Conservation (phyloP, 2,888 invertebrate genomes). For the Platycheirus albimanus region DNA sequence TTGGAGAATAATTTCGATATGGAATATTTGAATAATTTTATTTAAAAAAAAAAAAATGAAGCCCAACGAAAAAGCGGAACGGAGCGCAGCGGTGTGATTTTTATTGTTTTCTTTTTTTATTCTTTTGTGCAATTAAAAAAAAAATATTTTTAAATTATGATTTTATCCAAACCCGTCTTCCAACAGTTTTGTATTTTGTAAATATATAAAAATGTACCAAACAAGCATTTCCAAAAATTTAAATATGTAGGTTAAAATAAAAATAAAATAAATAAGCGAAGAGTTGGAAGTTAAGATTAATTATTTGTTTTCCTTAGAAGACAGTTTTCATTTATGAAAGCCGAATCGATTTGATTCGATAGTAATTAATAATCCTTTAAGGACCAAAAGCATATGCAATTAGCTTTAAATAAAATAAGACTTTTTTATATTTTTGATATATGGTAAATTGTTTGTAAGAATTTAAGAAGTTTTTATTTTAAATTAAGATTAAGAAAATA, state of each 20-base stretch:
- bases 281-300: too few relatives aligned
- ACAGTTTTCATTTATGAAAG: slow-evolving; percentile 6
- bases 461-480: too few relatives aligned
- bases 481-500: too few relatives aligned
- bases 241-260: too few relatives aligned
- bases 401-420: slow-evolving; percentile 44
- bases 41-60: slow-evolving; percentile 72
- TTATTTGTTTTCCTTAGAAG: slow-evolving; percentile 56
- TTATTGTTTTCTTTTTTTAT: neutral
- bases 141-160: too few relatives aligned
- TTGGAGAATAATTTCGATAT: slow-evolving; percentile 80
- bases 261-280: too few relatives aligned
- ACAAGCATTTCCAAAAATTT: slow-evolving; percentile 10
- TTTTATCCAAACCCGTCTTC: slow-evolving; percentile 40
- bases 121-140: slow-evolving; percentile 29
- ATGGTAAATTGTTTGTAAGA: too few relatives aligned
- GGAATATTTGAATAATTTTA: slow-evolving; percentile 81
- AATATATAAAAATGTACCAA: slow-evolving; percentile 13
- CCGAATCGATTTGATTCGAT: slow-evolving; percentile 13
- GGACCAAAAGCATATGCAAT: slow-evolving; percentile 36
- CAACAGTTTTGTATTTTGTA: slow-evolving; percentile 24
- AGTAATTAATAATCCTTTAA: slow-evolving; percentile 63
- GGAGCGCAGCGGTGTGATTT: slow-evolving; percentile 1
- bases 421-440: slow-evolving; percentile 1
- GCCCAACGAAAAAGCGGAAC: too few relatives aligned